Conservation (phyloP, 2,797 vertebrate species). For the Halcyon badia region DNA sequence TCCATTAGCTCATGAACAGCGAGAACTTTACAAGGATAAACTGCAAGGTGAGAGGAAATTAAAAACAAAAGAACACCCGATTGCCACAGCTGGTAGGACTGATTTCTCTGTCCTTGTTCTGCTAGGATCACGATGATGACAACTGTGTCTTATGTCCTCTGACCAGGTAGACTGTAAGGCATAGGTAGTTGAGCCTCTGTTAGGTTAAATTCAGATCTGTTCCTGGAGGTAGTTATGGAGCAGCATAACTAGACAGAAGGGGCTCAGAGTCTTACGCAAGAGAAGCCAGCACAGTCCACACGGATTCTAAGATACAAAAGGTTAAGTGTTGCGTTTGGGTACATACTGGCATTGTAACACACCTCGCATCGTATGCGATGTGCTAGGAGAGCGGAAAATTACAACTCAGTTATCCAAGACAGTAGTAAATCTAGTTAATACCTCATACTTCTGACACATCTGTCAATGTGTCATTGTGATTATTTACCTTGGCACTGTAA, state of each 20-base stretch:
- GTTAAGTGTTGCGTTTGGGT: not conserved
- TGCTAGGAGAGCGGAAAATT: not conserved
- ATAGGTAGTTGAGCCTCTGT: not conserved
- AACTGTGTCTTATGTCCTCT: not conserved
- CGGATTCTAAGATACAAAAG: not conserved
- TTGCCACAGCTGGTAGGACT: not conserved
- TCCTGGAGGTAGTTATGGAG: not conserved
- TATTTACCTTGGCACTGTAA: constrained; percentile 26
- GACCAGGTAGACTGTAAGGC: not conserved
- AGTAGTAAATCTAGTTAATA: constrained; percentile 1
- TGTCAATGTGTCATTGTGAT: not conserved
- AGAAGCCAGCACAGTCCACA: not conserved
- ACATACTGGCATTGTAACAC: not conserved
- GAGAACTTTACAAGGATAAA: constrained; percentile 14
- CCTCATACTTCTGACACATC: not conserved
- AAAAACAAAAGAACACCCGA: not conserved
- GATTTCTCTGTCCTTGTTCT: not conserved
- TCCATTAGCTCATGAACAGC: not conserved
- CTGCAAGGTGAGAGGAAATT: not conserved
- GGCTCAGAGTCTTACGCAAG: not conserved
- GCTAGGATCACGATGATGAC: not conserved
- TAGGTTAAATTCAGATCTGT: not conserved
- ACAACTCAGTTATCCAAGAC: not conserved
- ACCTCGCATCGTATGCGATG: rapidly evolving
- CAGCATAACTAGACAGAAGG: not conserved